These are phyloP conservation scores for Grus americana DNA, from an alignment of 2,113 vertebrate genomes.

Conservation along the genomic window DNA sequence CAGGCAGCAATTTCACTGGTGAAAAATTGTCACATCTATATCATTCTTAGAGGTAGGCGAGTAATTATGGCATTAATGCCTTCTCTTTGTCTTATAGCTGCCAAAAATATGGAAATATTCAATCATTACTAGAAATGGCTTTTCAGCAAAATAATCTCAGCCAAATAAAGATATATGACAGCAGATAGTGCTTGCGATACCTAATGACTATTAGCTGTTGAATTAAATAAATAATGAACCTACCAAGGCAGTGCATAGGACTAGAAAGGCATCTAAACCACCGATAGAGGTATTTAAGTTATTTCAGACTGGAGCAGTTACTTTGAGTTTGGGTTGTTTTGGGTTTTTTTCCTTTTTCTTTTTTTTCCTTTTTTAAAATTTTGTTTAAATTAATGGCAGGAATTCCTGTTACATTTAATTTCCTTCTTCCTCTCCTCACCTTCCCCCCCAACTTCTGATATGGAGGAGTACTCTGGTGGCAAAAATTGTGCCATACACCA, in stretches of 20 bases:
- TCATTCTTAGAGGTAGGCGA: neutral
- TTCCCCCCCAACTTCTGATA: neutral
- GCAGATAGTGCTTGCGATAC: neutral
- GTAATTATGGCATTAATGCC: neutral
- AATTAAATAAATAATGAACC: neutral
- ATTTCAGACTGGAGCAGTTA: neutral
- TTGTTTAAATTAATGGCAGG: neutral
- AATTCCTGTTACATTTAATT: neutral
- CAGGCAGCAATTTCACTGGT: neutral
- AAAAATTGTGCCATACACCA: neutral
- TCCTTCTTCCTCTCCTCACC: neutral
- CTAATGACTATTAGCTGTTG: neutral
- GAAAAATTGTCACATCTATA: neutral
- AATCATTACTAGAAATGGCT: neutral
- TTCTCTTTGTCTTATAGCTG: neutral
- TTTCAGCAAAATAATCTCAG: neutral
- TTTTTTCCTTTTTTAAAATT: fast-evolving
- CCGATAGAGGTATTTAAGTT: neutral
- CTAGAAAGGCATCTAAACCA: neutral
- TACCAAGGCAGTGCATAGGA: neutral
- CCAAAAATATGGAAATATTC: neutral
- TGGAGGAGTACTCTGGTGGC: neutral
- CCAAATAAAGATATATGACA: neutral
- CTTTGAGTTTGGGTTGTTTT: neutral
- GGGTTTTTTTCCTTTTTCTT: fast-evolving